These are phyloP conservation scores for Nibea albiflora DNA, from an alignment of 2,113 vertebrate species.

Conservation along the genomic window DNA sequence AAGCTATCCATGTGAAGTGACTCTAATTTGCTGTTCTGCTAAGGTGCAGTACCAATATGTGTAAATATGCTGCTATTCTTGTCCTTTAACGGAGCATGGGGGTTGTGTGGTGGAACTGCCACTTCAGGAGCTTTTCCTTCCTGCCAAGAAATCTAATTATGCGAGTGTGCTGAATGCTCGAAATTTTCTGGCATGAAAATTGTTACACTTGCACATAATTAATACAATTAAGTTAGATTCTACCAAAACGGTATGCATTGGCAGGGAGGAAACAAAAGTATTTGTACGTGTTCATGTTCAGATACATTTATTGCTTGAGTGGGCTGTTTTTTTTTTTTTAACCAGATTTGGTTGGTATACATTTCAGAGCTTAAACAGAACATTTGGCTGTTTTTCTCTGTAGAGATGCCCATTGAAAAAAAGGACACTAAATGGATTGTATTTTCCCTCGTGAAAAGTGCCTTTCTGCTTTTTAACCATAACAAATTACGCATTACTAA, in stretches of 20 bases:
- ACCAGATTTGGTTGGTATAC: not conserved
- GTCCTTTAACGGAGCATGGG: not conserved
- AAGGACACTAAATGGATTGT: not conserved
- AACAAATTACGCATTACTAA: conserved; percentile 31
- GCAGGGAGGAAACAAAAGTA: not conserved
- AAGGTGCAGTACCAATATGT: not conserved
- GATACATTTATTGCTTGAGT: not conserved
- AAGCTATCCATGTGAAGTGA: not conserved
- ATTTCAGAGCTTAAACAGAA: not conserved
- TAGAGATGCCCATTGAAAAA: too few species aligned
- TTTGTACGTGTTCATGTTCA: not conserved
- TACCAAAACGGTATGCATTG: not conserved
- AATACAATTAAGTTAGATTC: conserved; percentile 1
- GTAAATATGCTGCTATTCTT: conserved; percentile 10
- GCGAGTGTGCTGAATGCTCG: not conserved
- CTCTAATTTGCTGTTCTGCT: not conserved
- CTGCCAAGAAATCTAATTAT: conserved; percentile 24
- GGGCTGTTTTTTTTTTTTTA: not conserved
- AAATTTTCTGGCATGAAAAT: conserved; percentile 14
- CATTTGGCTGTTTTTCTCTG: not conserved
- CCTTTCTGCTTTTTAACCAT: not conserved
- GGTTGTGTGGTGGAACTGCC: not conserved
- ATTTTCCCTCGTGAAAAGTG: conserved; percentile 20
- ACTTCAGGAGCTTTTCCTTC: conserved; percentile 3
- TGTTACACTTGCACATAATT: conserved; percentile 14